Percentiles rank a stretch among this genome's conserved stretches.
phyloP scores from a whole-genome alignment of 2,797 vertebrate genomes.

The Austrolebias charrua region DNA sequence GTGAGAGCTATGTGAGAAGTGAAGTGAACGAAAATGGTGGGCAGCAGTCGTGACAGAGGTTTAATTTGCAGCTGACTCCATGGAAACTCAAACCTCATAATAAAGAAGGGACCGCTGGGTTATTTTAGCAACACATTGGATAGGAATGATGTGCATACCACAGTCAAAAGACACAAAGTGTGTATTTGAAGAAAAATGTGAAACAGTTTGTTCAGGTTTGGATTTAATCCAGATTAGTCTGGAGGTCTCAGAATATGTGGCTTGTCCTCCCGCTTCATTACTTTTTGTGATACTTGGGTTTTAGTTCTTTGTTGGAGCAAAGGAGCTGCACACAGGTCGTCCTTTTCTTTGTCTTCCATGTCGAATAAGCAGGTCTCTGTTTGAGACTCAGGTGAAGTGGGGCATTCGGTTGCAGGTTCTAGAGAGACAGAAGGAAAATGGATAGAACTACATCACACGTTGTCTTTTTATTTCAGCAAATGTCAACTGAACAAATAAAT shows the following conservation, averaged over 20 bases:
- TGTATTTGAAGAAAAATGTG: slow-evolving; percentile 49
- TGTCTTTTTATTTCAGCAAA: too few species aligned
- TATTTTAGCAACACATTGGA: slow-evolving; percentile 30
- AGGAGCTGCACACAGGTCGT: slow-evolving; percentile 48
- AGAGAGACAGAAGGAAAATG: slow-evolving; percentile 21
- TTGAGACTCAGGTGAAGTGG: slow-evolving; percentile 74
- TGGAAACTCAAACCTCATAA: slow-evolving; percentile 45
- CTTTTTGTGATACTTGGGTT: slow-evolving; percentile 49
- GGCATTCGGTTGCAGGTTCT: slow-evolving; percentile 78
- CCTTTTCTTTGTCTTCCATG: slow-evolving; percentile 54
- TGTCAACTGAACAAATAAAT: too few species aligned
- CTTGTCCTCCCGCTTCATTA: slow-evolving; percentile 50
- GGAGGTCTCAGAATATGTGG: slow-evolving; percentile 69
- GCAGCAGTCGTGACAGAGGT: slow-evolving; percentile 30
- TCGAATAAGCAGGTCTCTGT: slow-evolving; percentile 19
- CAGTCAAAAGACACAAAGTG: slow-evolving; percentile 46
- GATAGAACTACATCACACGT: too few species aligned
- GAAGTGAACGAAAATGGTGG: slow-evolving; percentile 30
- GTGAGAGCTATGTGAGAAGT: background rate
- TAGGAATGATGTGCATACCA: slow-evolving; percentile 60
- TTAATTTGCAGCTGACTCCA: slow-evolving; percentile 46
- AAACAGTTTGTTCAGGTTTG: slow-evolving; percentile 32
- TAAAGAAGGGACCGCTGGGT: slow-evolving; percentile 40
- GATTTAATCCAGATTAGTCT: slow-evolving; percentile 49
- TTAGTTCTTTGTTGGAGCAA: slow-evolving; percentile 65